Conservation (phyloP, 2,113 vertebrate genomes). For the Barbus barbus region DNA sequence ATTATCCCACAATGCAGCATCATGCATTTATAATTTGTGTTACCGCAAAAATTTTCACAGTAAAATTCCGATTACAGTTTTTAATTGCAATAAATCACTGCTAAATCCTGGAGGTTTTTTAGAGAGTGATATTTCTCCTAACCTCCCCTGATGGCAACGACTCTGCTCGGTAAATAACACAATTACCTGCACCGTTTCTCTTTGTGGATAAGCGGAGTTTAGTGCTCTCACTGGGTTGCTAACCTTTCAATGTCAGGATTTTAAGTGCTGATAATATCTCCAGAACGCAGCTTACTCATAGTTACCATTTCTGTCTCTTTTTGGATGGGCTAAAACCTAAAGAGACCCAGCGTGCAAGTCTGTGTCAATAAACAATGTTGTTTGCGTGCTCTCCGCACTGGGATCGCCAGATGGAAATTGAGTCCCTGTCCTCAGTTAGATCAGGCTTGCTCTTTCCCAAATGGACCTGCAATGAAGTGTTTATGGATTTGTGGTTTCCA, state of each 20-base stretch:
- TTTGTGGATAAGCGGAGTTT: constrained; percentile 35
- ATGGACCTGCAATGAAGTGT: constrained; percentile 29
- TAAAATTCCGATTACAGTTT: background rate
- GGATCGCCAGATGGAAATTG: constrained; percentile 35
- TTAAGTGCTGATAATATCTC: constrained; percentile 37
- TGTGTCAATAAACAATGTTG: constrained; percentile 43
- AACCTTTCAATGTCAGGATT: constrained; percentile 31
- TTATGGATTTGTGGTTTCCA: constrained; percentile 43
- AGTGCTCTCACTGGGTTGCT: constrained; percentile 20
- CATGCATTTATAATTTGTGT: background rate
- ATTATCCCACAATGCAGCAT: no score
- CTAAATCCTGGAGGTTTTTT: background rate
- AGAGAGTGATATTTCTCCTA: constrained; percentile 57
- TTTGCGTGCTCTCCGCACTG: constrained; percentile 17
- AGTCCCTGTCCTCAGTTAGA: constrained; percentile 37
- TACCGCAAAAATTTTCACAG: background rate
- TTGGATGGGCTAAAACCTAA: background rate
- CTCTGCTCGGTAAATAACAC: constrained; percentile 36
- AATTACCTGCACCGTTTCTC: constrained; percentile 51
- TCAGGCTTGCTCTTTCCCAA: constrained; percentile 32
- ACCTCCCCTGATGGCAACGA: constrained; percentile 6
- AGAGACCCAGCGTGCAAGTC: constrained; percentile 47
- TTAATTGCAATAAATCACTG: background rate
- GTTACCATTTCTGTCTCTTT: constrained; percentile 12
- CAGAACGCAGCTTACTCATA: background rate